A percentile compares a stretch with the other conserved stretches of the same genome.
Conservation (phyloP, 1,140 invertebrate species). For the Drosophila teissieri region DNA sequence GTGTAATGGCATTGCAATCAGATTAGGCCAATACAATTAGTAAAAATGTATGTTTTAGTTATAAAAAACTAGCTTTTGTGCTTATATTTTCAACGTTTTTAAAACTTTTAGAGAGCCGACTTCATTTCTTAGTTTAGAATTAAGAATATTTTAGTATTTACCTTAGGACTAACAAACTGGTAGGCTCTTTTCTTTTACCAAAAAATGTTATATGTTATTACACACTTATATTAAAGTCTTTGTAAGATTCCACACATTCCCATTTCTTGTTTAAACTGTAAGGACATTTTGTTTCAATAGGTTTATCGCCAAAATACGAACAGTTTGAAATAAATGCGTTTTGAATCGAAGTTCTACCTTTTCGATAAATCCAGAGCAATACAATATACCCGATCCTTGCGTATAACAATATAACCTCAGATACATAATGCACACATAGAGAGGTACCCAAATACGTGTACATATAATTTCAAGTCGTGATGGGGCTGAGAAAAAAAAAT, state of each 20-base stretch:
- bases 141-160: no score
- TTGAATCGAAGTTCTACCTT: background rate
- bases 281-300: background rate
- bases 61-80: no score
- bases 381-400: background rate
- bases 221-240: no score
- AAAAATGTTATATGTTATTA: no score
- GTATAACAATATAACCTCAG: conserved; percentile 10
- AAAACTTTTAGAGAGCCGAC: no score
- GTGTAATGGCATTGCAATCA: background rate
- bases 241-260: no score
- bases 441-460: background rate
- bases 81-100: no score
- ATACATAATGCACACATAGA: conserved; percentile 10
- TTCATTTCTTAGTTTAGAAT: no score
- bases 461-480: background rate
- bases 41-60: background rate
- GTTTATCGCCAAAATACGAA: background rate
- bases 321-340: background rate
- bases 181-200: no score
- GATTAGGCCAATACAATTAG: background rate
- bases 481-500: background rate
- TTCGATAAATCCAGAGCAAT: background rate
- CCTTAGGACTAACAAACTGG: no score
- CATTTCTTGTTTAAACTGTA: no score